Percentiles rank a stretch among this genome's conserved stretches.
Evolutionary conservation across 2,888 invertebrate genomes (phyloP).

Genomic region (Bursaphelenchus okinawaensis): DNA sequence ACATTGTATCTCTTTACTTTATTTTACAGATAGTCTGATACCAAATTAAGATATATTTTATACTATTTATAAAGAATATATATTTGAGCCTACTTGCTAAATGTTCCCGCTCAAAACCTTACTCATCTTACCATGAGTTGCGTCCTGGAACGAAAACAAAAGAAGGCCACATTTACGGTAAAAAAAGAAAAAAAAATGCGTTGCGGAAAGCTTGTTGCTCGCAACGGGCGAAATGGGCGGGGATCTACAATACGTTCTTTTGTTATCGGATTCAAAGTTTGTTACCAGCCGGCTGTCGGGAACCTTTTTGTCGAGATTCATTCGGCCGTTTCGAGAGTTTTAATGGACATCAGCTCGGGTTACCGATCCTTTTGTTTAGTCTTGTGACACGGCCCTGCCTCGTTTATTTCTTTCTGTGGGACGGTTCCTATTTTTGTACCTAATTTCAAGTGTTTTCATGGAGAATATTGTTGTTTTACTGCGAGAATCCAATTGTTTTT

Average conservation of each 20-base stretch:
- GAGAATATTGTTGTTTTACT: not conserved
- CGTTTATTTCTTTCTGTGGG: not conserved
- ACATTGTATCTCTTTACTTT: too few relatives aligned
- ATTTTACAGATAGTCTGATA: too few relatives aligned
- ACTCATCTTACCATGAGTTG: too few relatives aligned
- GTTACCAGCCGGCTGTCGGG: not conserved
- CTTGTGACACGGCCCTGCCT: too few relatives aligned
- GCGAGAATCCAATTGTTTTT: too few relatives aligned
- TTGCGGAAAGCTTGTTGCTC: not conserved
- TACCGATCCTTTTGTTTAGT: too few relatives aligned
- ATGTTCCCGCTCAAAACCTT: too few relatives aligned
- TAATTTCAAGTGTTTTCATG: not conserved
- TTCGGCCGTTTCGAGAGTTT: not conserved
- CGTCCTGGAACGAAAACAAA: not conserved
- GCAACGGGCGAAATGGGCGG: not conserved
- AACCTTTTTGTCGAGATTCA: not conserved
- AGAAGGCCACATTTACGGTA: not conserved
- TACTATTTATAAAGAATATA: too few relatives aligned
- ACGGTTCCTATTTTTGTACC: not conserved
- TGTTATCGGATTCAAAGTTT: not conserved
- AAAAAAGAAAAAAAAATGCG: not conserved
- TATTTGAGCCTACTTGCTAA: too few relatives aligned
- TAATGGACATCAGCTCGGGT: not conserved
- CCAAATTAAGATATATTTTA: too few relatives aligned
- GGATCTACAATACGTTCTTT: not conserved